Conservation (phyloP, 2,797 vertebrate species). For the Luscinia megarhynchos region DNA sequence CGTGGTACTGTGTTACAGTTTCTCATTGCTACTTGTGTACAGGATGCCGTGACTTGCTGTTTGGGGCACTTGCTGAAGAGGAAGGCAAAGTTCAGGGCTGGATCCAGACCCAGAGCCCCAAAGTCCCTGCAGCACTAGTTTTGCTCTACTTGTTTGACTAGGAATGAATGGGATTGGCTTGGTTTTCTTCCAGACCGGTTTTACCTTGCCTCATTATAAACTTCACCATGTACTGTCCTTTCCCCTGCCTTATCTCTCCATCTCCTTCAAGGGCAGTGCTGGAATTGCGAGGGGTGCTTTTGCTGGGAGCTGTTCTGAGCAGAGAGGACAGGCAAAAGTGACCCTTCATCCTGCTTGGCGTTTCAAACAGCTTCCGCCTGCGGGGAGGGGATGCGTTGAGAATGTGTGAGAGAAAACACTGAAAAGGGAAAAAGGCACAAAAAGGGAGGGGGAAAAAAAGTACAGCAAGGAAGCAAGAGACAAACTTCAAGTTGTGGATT, state of each 20-base stretch:
- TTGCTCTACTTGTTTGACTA: neutral
- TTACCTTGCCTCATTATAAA: conserved; percentile 13
- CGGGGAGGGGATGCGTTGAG: neutral
- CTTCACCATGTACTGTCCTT: neutral
- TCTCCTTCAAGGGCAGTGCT: conserved; percentile 16
- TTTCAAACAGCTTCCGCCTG: conserved; percentile 25
- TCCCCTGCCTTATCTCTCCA: neutral
- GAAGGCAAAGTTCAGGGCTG: neutral
- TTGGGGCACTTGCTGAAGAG: neutral
- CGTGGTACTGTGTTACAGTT: too few species aligned
- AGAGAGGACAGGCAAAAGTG: neutral
- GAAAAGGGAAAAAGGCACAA: neutral
- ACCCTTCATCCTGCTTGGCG: neutral
- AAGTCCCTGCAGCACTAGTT: neutral
- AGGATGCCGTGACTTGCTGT: neutral
- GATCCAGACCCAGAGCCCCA: neutral
- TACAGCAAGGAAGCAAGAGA: conserved; percentile 40
- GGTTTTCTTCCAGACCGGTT: neutral
- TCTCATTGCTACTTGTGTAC: too few species aligned
- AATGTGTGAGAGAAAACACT: conserved; percentile 53
- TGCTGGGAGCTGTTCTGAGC: neutral
- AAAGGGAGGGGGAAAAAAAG: neutral
- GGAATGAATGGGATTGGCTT: neutral
- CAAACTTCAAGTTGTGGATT: conserved; percentile 52
- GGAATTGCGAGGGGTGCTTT: neutral